Percentiles rank a stretch among this genome's conserved stretches.
Conservation (phyloP, 2,888 invertebrate species). For the Endotricha flammealis region DNA sequence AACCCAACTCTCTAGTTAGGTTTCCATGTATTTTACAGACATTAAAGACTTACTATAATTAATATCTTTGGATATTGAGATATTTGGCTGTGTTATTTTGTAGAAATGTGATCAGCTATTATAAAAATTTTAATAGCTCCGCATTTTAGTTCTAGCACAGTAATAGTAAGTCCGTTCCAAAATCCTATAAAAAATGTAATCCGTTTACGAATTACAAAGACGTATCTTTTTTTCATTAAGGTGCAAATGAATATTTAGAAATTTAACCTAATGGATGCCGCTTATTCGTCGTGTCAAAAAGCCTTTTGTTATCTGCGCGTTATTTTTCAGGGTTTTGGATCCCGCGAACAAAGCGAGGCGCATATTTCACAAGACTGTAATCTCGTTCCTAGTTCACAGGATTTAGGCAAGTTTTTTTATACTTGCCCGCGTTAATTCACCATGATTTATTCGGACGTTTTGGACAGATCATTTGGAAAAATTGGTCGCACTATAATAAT, state of each 20-base stretch:
- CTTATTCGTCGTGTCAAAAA: conserved; percentile 53
- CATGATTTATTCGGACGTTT: conserved; percentile 36
- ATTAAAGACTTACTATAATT: too few relatives aligned
- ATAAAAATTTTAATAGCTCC: too few relatives aligned
- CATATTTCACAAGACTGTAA: conserved; percentile 67
- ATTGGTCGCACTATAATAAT: conserved; percentile 1
- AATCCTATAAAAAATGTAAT: too few relatives aligned
- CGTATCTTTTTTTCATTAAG: conserved; percentile 36
- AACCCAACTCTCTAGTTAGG: too few relatives aligned
- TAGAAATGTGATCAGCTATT: too few relatives aligned
- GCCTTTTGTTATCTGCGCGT: conserved; percentile 65
- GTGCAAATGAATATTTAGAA: conserved; percentile 46
- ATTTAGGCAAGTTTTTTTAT: conserved; percentile 51
- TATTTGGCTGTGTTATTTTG: too few relatives aligned
- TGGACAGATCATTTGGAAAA: conserved; percentile 15
- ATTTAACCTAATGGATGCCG: conserved; percentile 40
- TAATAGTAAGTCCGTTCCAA: too few relatives aligned
- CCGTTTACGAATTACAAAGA: conserved; percentile 27
- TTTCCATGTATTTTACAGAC: too few relatives aligned
- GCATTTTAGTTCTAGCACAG: too few relatives aligned
- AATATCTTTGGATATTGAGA: too few relatives aligned
- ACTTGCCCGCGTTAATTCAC: conserved; percentile 40
- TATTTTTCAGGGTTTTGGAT: conserved; percentile 65
- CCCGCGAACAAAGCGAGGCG: conserved; percentile 61
- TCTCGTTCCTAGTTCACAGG: conserved; percentile 60